Percentiles rank a stretch among this genome's conserved stretches.
These are phyloP conservation scores for Ahaetulla prasina DNA, from an alignment of 2,113 vertebrate species.

Conservation along the genomic window DNA sequence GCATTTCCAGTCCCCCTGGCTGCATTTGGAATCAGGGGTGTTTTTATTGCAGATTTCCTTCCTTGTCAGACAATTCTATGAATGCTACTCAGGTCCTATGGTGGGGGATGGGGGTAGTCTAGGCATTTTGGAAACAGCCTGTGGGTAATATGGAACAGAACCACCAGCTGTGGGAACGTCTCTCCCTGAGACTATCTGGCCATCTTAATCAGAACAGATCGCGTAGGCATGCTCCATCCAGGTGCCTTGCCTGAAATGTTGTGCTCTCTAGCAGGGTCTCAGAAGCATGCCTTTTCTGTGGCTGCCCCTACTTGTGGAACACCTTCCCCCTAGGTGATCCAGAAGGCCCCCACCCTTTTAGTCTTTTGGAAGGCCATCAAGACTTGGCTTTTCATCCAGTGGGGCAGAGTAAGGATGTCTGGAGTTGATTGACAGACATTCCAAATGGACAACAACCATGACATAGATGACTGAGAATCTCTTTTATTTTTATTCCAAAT, in stretches of 20 bases:
- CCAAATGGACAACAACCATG: not conserved
- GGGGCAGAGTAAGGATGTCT: not conserved
- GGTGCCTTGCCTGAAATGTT: not conserved
- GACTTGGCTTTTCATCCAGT: not conserved
- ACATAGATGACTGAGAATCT: too few species aligned
- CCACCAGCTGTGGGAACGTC: not conserved
- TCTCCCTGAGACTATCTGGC: not conserved
- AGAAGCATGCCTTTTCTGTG: not conserved
- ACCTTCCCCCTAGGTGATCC: not conserved
- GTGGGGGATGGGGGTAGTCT: not conserved
- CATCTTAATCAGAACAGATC: not conserved
- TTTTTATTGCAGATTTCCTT: not conserved
- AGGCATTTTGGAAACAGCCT: not conserved
- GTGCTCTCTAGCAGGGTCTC: not conserved
- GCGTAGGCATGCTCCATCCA: not conserved
- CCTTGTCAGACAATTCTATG: not conserved
- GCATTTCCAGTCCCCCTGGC: not conserved
- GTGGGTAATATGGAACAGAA: not conserved
- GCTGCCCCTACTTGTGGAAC: not conserved
- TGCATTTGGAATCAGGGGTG: not conserved
- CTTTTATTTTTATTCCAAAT: not conserved
- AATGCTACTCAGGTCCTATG: not conserved
- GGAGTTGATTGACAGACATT: not conserved
- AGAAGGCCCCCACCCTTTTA: not conserved
- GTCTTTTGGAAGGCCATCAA: not conserved